Evolutionary conservation across 2,888 invertebrate species (phyloP).

Genomic region (Geotrupes spiniger): DNA sequence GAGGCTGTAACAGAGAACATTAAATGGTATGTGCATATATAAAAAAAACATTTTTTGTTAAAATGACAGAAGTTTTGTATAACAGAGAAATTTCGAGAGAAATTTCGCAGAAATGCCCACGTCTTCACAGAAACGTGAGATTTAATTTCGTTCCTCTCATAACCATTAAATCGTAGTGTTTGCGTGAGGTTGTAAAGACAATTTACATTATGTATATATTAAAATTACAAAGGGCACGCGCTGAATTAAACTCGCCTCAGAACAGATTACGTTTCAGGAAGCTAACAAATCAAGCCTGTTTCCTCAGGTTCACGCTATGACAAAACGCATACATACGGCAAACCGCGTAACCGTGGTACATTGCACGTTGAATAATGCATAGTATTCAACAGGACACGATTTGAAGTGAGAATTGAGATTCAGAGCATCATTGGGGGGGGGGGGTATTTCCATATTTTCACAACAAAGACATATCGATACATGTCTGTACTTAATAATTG

Average conservation of each 20-base stretch:
- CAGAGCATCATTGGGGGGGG: too few relatives aligned
- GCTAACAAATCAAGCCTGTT: constrained; percentile 23
- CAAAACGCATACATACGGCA: constrained; percentile 19
- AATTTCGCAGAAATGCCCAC: too few relatives aligned
- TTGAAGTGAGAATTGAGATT: constrained; percentile 29
- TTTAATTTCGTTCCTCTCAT: too few relatives aligned
- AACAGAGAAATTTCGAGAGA: too few relatives aligned
- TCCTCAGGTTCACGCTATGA: constrained; percentile 21
- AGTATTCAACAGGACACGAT: constrained; percentile 30
- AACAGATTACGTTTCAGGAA: constrained; percentile 7
- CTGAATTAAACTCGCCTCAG: constrained; percentile 3
- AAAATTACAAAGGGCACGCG: constrained; percentile 14
- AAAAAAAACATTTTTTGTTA: too few relatives aligned
- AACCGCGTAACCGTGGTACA: constrained; percentile 14
- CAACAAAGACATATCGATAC: too few relatives aligned
- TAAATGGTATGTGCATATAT: neutral
- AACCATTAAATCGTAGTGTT: too few relatives aligned
- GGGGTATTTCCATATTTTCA: too few relatives aligned
- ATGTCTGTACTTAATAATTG: too few relatives aligned
- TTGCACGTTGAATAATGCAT: constrained; percentile 36
- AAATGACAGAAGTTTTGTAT: too few relatives aligned
- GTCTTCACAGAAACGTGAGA: too few relatives aligned
- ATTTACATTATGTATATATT: constrained; percentile 15
- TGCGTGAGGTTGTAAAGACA: too few relatives aligned
- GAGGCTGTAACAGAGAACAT: constrained; percentile 68